These are phyloP conservation scores for Paramacrobiotus metropolitanus DNA, from an alignment of 1,140 invertebrate genomes.

Conservation along the genomic window DNA sequence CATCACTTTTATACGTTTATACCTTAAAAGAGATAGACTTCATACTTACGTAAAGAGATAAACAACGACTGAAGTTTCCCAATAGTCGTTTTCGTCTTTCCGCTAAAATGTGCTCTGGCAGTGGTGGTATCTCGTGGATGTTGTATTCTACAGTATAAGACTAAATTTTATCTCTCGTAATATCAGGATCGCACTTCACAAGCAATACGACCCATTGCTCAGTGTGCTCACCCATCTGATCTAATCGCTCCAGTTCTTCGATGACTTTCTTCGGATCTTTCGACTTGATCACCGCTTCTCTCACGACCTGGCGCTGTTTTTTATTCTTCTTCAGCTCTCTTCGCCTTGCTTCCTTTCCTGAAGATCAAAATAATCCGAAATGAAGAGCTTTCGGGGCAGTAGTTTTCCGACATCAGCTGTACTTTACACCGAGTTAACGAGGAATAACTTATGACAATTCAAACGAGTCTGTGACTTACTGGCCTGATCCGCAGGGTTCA, in stretches of 20 bases:
- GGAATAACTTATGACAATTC: background rate
- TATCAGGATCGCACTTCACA: no score
- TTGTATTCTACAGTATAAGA: constrained; percentile 54
- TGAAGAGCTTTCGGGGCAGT: background rate
- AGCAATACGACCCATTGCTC: no score
- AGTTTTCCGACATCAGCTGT: no score
- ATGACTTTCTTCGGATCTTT: constrained; percentile 85
- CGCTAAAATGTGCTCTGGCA: constrained; percentile 70
- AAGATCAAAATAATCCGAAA: no score
- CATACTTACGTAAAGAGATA: constrained; percentile 86
- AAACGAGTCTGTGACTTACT: constrained; percentile 37
- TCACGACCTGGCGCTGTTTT: constrained; percentile 74
- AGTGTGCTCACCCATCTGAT: constrained; percentile 61
- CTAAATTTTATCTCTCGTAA: no score
- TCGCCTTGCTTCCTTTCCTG: constrained; percentile 87
- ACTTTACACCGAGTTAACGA: no score
- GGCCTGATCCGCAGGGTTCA: constrained; percentile 97
- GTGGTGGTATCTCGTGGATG: constrained; percentile 64
- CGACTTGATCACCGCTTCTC: constrained; percentile 86
- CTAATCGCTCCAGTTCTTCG: constrained; percentile 86
- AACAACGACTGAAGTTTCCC: constrained; percentile 76
- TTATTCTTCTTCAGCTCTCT: constrained; percentile 96
- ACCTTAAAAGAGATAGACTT: no score
- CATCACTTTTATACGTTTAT: no score
- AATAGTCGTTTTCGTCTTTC: constrained; percentile 85